Conservation (phyloP, 1,140 invertebrate genomes). For the Zaprionus camerounensis region DNA sequence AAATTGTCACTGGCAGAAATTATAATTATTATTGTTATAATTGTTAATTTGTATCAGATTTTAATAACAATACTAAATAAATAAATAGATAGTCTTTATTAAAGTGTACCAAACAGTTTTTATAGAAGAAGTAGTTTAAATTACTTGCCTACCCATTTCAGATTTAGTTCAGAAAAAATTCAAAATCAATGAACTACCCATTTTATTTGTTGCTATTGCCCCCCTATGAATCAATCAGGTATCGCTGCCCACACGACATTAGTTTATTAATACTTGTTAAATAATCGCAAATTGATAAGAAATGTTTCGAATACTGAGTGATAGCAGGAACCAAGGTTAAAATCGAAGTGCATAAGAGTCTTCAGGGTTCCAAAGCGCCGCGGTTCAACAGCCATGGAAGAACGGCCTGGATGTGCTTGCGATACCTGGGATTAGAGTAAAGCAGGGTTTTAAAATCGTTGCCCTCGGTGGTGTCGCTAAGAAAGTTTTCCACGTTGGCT, state of each 20-base stretch:
- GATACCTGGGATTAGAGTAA: constrained; percentile 66
- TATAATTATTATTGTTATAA: too few relatives aligned
- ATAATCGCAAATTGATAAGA: constrained; percentile 24
- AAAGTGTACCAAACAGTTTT: too few relatives aligned
- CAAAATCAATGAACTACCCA: background rate
- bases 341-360: background rate
- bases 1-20: too few relatives aligned
- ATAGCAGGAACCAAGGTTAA: background rate
- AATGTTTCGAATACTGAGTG: background rate
- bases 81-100: too few relatives aligned
- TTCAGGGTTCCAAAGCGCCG: constrained; percentile 53
- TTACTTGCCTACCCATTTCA: background rate
- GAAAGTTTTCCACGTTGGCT: constrained; percentile 63
- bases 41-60: too few relatives aligned
- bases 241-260: background rate
- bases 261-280: constrained; percentile 27
- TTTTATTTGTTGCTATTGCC: background rate
- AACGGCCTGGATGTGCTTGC: constrained; percentile 60
- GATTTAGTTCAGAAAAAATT: background rate
- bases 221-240: background rate
- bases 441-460: constrained; percentile 61
- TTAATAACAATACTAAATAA: too few relatives aligned
- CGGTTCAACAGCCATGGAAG: constrained; percentile 74
- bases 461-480: constrained; percentile 52
- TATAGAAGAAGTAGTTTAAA: too few relatives aligned